Base-by-base conservation (phyloP, 1,140 invertebrate genomes). In the Sycophila sp. region DNA sequence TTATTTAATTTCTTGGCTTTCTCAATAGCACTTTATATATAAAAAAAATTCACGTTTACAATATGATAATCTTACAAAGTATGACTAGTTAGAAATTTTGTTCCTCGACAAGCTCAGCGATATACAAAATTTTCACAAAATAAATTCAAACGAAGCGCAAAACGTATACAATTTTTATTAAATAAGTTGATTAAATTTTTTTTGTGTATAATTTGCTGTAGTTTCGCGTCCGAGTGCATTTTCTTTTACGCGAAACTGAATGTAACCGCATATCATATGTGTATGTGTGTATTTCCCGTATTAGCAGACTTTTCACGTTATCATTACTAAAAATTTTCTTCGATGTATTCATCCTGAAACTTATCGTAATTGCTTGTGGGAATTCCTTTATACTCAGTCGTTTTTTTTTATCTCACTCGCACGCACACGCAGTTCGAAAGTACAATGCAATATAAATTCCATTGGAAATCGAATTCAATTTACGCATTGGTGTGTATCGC, bases 281-380 rank as follows among this genome's bases (percentile, higher is more conserved):
- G 4, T 32, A 49, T 59, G 13, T 15, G 30, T 34, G 4, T 32
- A 30, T 47, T 67, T 45, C n/a, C 15, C 28, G 22, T 30, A 42
- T 19, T 30, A 32, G 49, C 58, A 69, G 15, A 60, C 58, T 30
- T 51, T 40, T 53, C 51, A n/a, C n/a, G 19, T 69, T 53, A 69
- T 24, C 8, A 40, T 45, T 60, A 69, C 13, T n/a, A 69, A 60
- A 59, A 32, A 24, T 55, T 64, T 19, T 53, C 17, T 64, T 70
- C 68, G 68, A 70, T 70, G 60, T 70, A 63, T 19, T 19, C 15
- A 62, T 58, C 36, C 28, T 42, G 47, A 63, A 63, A 69, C 32
- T 63, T 69, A 70, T 63, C n/a, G 5, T 58, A 70, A 70, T 70
- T 70, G 68, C 68, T 56, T 70, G 10, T 26, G 49, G 17, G 36